Base-by-base conservation (phyloP, 2,888 invertebrate species). In the Quadroppia sp. region DNA sequence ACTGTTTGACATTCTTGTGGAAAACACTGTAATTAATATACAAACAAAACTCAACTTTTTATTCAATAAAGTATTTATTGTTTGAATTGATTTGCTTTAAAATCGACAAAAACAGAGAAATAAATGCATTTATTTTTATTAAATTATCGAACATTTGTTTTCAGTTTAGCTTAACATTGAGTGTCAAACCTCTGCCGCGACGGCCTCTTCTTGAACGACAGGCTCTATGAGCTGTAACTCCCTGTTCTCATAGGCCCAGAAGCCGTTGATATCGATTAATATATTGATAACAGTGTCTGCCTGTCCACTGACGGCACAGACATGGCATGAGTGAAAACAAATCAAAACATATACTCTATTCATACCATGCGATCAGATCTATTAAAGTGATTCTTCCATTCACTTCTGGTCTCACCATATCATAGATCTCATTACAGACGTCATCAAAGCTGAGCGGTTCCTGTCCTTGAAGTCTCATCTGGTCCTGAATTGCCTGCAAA, bases 361-460 rank as follows among this genome's bases (percentile, higher is more conserved):
- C 77, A 79, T 82, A 89, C 89, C 89, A 89, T 74, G 86, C 85
- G 69, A 93, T 86, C 72, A 97, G 86, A 85, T 97, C 96, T 79
- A 89, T 88, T 2, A 95, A 84, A 0, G 94, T 94, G 78, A 97
- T 94, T 81, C 88, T 87, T 13, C 88, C 85, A 0, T 92, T 90
- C 82, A 95, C 88, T 75, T 86, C 87, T 0, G 96, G 94, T 77
- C 93, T 89, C 1, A 96, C 92, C 96, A 98, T 97, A 84, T 97
- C 97, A 85, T 95, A 97, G 78, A 97, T 91, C 84, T 97, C 96
- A 85, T 97, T 94, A 82, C 94, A 94, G 0, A 97, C 91, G 83
- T 97, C 95, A 79, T 94, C 90, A 82, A 96, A 95, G 79, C 88
- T 89, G 0, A 95, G 92, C 0, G 90, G 89, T 77, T 94, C 93